phyloP scores from a whole-genome alignment of 2,888 invertebrate genomes.

The Pocota personata region DNA sequence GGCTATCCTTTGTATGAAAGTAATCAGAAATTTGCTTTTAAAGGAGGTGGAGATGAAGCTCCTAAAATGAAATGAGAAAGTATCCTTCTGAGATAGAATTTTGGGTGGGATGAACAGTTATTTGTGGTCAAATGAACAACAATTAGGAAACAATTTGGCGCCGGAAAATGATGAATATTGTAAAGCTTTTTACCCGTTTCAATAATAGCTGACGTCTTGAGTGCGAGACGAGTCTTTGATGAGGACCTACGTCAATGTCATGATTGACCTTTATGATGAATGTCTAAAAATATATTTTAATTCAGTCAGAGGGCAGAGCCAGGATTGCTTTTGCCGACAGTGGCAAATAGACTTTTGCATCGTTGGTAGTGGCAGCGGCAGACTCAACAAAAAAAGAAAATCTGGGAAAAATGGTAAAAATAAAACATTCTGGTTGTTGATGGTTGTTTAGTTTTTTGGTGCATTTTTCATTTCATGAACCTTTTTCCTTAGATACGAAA shows the following conservation, averaged over 20 bases:
- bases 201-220: background rate
- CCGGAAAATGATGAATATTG: background rate
- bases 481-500: too few relatives aligned
- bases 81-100: background rate
- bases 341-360: background rate
- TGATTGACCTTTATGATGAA: background rate
- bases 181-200: background rate
- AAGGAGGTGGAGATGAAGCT: background rate
- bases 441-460: too few relatives aligned
- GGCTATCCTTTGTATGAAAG: constrained; percentile 2
- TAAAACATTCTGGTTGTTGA: too few relatives aligned
- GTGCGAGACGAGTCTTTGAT: background rate
- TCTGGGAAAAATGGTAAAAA: too few relatives aligned
- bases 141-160: constrained; percentile 1
- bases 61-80: background rate
- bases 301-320: background rate
- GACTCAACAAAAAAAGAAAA: too few relatives aligned
- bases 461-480: too few relatives aligned
- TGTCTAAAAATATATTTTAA: background rate
- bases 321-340: background rate
- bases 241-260: background rate
- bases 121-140: background rate
- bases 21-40: background rate
- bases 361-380: too few relatives aligned
- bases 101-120: too few relatives aligned